Evolutionary conservation across 2,113 vertebrate genomes (phyloP).

Genomic region (Asarcornis scutulata): DNA sequence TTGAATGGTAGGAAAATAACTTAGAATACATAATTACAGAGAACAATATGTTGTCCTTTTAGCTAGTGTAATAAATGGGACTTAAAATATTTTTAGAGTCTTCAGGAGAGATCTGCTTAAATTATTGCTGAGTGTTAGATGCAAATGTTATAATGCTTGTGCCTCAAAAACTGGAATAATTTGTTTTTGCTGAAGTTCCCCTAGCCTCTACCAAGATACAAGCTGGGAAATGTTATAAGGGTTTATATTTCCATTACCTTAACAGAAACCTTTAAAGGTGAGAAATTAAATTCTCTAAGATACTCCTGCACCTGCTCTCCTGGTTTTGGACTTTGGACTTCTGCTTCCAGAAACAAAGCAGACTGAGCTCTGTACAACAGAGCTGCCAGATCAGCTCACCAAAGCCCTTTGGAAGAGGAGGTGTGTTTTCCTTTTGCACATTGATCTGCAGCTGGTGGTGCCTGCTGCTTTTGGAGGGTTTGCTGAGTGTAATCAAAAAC

Average conservation of each 20-base stretch:
- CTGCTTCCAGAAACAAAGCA: background rate
- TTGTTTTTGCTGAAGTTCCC: background rate
- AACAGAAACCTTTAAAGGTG: background rate
- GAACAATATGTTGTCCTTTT: background rate
- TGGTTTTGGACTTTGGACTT: background rate
- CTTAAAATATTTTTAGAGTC: background rate
- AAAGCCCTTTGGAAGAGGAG: background rate
- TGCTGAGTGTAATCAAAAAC: background rate
- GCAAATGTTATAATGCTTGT: constrained; percentile 1
- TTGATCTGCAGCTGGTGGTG: background rate
- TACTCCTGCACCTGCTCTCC: background rate
- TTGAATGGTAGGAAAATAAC: background rate
- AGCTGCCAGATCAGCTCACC: background rate
- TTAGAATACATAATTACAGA: background rate
- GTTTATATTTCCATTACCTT: constrained; percentile 4
- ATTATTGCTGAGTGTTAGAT: constrained; percentile 17
- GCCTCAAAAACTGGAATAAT: constrained; percentile 38
- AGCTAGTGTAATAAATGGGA: background rate
- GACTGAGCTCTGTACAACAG: background rate
- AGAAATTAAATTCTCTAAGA: background rate
- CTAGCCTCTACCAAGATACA: background rate
- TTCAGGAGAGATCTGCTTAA: constrained; percentile 1
- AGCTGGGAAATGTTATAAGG: background rate
- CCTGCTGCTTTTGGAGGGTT: background rate
- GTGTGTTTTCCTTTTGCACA: background rate